Evolutionary conservation across 1,140 invertebrate genomes (phyloP).

Genomic region (Babylonia areolata): DNA sequence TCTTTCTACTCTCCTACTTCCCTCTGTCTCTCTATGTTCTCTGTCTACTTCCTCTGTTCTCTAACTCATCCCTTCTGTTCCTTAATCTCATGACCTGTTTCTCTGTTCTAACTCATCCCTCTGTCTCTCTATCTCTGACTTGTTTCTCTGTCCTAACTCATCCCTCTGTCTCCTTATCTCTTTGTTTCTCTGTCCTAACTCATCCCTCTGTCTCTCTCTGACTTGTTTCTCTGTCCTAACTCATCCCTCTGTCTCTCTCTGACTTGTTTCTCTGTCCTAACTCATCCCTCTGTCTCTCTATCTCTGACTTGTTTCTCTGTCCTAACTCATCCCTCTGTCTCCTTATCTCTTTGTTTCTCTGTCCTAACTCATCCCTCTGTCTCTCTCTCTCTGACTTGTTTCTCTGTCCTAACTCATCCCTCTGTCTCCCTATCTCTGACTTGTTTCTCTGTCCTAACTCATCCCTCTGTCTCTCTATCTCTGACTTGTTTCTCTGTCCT

Average conservation of each 20-base stretch:
- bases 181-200: background rate
- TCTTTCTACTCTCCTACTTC: background rate
- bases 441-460: background rate
- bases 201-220: no score
- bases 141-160: background rate
- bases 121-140: background rate
- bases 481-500: background rate
- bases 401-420: background rate
- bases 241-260: background rate
- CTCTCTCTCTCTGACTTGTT: slow-evolving; percentile 17
- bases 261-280: background rate
- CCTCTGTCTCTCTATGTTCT: background rate
- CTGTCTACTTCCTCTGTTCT: background rate
- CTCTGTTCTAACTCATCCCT: no score
- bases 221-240: background rate
- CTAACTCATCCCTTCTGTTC: background rate
- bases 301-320: background rate
- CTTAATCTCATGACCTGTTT: background rate
- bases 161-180: background rate
- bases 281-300: background rate
- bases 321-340: background rate
- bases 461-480: slow-evolving; percentile 4
- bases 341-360: slow-evolving; percentile 5
- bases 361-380: background rate
- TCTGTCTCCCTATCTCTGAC: background rate